Base-by-base conservation (phyloP, 2,797 vertebrate genomes). In the Lophius americanus region DNA sequence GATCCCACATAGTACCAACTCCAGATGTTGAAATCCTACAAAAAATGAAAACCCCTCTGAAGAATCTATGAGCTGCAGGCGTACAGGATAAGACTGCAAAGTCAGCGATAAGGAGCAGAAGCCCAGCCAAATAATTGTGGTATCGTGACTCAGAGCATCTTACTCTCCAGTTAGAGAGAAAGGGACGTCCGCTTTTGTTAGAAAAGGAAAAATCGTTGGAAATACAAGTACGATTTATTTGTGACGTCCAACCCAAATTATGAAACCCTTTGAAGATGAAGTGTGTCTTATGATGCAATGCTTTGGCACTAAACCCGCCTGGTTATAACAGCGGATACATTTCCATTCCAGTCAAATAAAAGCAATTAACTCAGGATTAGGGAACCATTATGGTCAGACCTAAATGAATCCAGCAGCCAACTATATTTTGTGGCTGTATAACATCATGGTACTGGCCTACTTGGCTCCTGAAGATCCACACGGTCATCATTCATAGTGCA, bases 61-160 rank as follows among this genome's bases (percentile, higher is more conserved):
- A 23, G 23, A 23, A 23, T 2, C 1, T 23, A 23, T 23, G 23
- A 23, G 23, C 23, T 23, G 23, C 23, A 23, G 23, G 23, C 23
- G 23, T 23, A 23, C 23, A 23, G 23, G 23, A 23, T 23, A 23
- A 23, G 23, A 23, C 23, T 23, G 23, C 23, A 23, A 23, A 23
- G 23, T 23, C 23, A 23, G 58, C 43, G 64, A 41, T 11, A 57
- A 43, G 64, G 51, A 59, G 39, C 7, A 42, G 50, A 69, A 42
- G 56, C 53, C 36, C 4, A 36, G 58, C 64, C 37, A 35, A 37
- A 48, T 64, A 9, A 60, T 5, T 75, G 68, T 70, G 66, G 63
- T 75, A 75, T 51, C 41, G 9, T 4, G 33, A 71, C 50, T 50
- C 44, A 36, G 51, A 5, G 23, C 23, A 23, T 23, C 23, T 23